A percentile compares a stretch with the other conserved stretches of the same genome.
Conservation (phyloP, 2,797 vertebrate species). For the Nyctibius grandis region DNA sequence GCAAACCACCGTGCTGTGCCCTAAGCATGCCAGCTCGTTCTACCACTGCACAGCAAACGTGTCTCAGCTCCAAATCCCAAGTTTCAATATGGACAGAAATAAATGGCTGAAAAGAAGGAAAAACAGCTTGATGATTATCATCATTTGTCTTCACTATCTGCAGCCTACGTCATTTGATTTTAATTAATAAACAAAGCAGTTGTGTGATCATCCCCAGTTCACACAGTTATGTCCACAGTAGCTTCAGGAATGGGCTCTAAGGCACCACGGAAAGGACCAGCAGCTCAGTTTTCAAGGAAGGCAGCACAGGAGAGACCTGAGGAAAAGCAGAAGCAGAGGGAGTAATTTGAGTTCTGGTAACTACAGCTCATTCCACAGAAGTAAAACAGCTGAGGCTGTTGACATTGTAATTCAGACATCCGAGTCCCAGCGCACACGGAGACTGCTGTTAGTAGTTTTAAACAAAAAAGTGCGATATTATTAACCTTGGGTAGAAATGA, state of each 20-base stretch:
- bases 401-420: background rate
- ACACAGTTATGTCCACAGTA: background rate
- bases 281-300: background rate
- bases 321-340: slow-evolving; percentile 21
- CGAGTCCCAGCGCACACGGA: background rate
- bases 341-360: background rate
- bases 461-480: background rate
- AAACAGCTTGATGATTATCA: background rate
- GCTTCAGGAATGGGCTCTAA: background rate
- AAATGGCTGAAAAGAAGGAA: background rate
- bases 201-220: background rate
- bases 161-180: background rate
- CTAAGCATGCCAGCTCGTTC: background rate
- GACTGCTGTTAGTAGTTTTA: background rate
- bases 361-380: background rate
- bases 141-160: background rate
- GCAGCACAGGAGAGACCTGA: background rate
- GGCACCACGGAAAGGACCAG: background rate
- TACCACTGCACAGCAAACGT: background rate
- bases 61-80: background rate
- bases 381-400: slow-evolving; percentile 5
- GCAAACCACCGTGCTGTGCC: background rate
- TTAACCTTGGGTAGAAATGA: background rate
- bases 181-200: background rate
- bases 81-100: background rate